Conservation (phyloP, 2,797 vertebrate species). For the Botia kubotai region DNA sequence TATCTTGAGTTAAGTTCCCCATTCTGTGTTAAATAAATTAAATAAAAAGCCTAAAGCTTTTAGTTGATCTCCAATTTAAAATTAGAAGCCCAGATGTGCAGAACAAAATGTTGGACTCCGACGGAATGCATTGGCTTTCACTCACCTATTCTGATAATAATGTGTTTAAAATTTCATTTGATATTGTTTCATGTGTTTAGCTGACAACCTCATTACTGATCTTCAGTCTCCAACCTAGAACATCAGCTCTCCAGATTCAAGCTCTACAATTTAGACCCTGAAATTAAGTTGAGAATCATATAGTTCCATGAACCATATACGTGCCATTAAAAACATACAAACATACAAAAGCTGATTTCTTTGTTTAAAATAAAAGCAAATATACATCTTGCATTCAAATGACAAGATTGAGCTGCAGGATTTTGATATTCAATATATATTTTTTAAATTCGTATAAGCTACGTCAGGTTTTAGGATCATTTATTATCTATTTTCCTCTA, state of each 20-base stretch:
- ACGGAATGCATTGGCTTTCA: conserved; percentile 57
- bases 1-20: too few species aligned
- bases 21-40: too few species aligned
- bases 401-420: conserved; percentile 7
- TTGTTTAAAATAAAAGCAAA: conserved; percentile 38
- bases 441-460: neutral
- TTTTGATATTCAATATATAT: neutral
- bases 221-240: conserved; percentile 57
- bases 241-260: conserved; percentile 57
- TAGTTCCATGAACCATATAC: too few species aligned
- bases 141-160: conserved; percentile 49
- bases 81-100: neutral
- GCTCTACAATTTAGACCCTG: conserved; percentile 55
- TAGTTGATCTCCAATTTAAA: too few species aligned
- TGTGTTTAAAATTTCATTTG: conserved; percentile 72
- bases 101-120: neutral
- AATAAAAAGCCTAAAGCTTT: too few species aligned
- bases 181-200: conserved; percentile 69
- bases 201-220: conserved; percentile 68
- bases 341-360: conserved; percentile 59
- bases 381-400: conserved; percentile 11
- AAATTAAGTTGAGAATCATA: conserved; percentile 65
- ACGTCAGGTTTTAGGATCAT: neutral
- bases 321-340: conserved; percentile 52
- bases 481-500: neutral